Conservation (phyloP, 2,888 invertebrate genomes). For the Penaeus monodon region DNA sequence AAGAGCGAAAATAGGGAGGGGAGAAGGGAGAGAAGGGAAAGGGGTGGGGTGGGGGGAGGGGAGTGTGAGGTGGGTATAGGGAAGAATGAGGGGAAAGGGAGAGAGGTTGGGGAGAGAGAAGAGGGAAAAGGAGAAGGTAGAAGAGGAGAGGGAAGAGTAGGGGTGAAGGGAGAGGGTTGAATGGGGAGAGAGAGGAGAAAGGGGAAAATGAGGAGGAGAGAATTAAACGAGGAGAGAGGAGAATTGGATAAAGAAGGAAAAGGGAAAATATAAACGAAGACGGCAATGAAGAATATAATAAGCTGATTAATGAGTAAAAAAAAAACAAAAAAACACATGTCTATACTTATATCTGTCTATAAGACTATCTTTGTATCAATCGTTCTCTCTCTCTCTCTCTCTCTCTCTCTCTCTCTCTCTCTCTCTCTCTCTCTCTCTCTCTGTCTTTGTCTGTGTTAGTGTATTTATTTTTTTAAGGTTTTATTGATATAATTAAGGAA, state of each 20-base stretch:
- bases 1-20: too few species aligned
- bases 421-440: too few species aligned
- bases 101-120: not conserved
- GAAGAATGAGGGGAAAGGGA: not conserved
- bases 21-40: not conserved
- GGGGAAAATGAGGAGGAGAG: not conserved
- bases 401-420: too few species aligned
- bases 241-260: not conserved
- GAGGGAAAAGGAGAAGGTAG: not conserved
- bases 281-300: too few species aligned
- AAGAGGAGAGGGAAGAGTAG: not conserved
- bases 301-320: too few species aligned
- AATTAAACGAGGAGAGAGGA: not conserved
- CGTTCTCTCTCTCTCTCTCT: too few species aligned
- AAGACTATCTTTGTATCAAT: too few species aligned
- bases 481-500: too few species aligned
- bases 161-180: not conserved
- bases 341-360: too few species aligned
- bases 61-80: not conserved
- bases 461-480: too few species aligned
- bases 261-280: not conserved
- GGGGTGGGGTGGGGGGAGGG: not conserved
- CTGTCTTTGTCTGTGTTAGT: too few species aligned
- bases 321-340: too few species aligned
- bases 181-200: not conserved